Conservation (phyloP, 2,113 vertebrate genomes). For the Carassius gibelio region DNA sequence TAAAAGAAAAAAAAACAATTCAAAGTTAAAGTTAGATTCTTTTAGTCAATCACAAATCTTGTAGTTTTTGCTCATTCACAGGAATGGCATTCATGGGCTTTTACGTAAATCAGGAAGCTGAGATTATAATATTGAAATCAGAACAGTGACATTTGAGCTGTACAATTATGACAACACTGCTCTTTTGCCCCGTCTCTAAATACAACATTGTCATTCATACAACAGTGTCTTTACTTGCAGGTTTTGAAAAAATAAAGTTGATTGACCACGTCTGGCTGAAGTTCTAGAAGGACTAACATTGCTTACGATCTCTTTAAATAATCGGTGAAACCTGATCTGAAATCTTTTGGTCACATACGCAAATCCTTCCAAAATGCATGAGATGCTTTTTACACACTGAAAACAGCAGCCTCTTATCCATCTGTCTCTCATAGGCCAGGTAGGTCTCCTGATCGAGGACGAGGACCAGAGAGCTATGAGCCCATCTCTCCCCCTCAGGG, state of each 20-base stretch:
- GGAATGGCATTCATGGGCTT: no score
- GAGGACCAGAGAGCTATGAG: slow-evolving; percentile 89
- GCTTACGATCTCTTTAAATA: neutral
- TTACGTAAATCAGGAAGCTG: neutral
- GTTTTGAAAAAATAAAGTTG: neutral
- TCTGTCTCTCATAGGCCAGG: slow-evolving; percentile 79
- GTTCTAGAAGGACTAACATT: neutral
- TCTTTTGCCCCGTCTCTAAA: neutral
- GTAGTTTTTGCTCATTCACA: neutral
- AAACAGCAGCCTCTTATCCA: neutral
- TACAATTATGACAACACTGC: neutral
- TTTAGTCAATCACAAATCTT: neutral
- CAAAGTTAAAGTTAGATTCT: neutral
- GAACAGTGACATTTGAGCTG: neutral
- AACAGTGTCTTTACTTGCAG: neutral
- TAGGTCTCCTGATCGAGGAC: slow-evolving; percentile 92
- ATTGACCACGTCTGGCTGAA: neutral
- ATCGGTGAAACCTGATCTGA: neutral
- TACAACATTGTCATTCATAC: neutral
- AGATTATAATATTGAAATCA: neutral
- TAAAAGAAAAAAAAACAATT: no score
- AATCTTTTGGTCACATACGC: neutral
- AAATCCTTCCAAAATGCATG: neutral
- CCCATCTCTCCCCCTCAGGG: slow-evolving; percentile 95
- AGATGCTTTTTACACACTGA: neutral